phyloP scores from a whole-genome alignment of 2,113 vertebrate species.

The Herpetotheres cachinnans region DNA sequence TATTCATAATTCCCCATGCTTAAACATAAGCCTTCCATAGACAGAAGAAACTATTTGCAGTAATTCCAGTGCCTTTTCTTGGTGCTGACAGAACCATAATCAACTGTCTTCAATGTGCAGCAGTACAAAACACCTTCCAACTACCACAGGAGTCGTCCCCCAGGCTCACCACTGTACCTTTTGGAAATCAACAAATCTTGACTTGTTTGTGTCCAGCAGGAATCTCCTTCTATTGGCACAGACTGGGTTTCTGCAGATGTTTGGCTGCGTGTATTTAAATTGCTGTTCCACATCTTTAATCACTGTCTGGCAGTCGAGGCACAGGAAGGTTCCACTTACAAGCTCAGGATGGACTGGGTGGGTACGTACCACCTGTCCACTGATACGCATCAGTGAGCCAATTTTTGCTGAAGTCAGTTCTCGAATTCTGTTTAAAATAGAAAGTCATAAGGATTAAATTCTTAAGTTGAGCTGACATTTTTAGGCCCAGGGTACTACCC shows the following conservation, averaged over 20 bases:
- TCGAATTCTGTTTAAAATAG: slow-evolving; percentile 82
- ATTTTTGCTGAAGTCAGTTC: slow-evolving; percentile 92
- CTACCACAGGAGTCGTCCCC: not conserved
- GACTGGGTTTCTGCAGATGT: slow-evolving; percentile 94
- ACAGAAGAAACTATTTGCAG: not conserved
- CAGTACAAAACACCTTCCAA: not conserved
- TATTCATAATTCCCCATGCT: not conserved
- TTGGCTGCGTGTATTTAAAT: slow-evolving; percentile 96
- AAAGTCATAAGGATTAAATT: not conserved
- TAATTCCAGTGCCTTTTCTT: not conserved
- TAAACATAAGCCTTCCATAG: not conserved
- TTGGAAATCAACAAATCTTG: slow-evolving; percentile 97
- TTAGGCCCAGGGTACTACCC: not conserved
- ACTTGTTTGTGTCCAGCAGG: slow-evolving; percentile 96
- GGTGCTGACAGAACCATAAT: not conserved
- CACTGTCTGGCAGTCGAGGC: slow-evolving; percentile 93
- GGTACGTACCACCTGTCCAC: slow-evolving; percentile 95
- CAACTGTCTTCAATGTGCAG: fast-evolving
- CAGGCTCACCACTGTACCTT: slow-evolving; percentile 76
- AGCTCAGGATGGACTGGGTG: slow-evolving; percentile 96
- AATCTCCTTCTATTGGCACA: slow-evolving; percentile 95
- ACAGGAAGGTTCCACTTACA: slow-evolving; percentile 93
- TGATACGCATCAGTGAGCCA: slow-evolving; percentile 92
- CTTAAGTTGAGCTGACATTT: not conserved
- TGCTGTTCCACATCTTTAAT: slow-evolving; percentile 95